Base-by-base conservation (phyloP, 1,140 invertebrate genomes). In the Battus philenor region DNA sequence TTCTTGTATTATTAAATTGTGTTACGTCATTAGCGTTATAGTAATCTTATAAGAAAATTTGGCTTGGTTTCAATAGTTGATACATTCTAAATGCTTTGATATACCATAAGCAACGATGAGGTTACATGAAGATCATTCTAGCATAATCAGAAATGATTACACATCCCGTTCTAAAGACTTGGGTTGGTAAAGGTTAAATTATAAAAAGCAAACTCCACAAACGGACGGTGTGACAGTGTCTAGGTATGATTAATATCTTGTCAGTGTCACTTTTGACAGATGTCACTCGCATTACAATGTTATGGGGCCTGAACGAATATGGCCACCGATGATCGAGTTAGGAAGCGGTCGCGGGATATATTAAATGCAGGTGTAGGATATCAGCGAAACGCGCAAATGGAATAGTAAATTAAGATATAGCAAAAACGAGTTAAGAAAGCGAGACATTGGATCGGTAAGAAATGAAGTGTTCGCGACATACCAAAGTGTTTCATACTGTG, bases 321-420 rank as follows among this genome's bases (percentile, higher is more conserved):
- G 38, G 38, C 38, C 38, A 41, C 38, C 38, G 38, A 26, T 39
- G 34, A 41, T 41, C 38, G 24, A 29, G 38, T 41, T 41, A 41
- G 38, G 38, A 18, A 41, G 38, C 29, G 24, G 15, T 33, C 32
- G 18, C 9, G 18, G 9, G 32, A 29, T 41, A 27, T 39, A 39
- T 27, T 33, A 16, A 41, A 29, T 41, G 38, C 38, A 41, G 24
- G 38, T 41, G 38, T 16, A 33, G 9, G 16, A 16, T 13, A 8
- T 32, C 30, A n/a, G n/a, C n/a, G n/a, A n/a, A 29, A 33, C 30
- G 5, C 12, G 11, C 16, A 5, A 15, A 3, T 16, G 16, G 30
- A 32, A 31, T 31, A 15, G 30, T n/a, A 32, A 16, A 32, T 16
- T 32, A 32, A 16, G 16, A 31, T 31, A 2, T 16, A 33, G 1